Percentiles rank a stretch among this genome's conserved stretches.
Conservation (phyloP, 1,140 invertebrate species). For the Druon quercuslanigerum region DNA sequence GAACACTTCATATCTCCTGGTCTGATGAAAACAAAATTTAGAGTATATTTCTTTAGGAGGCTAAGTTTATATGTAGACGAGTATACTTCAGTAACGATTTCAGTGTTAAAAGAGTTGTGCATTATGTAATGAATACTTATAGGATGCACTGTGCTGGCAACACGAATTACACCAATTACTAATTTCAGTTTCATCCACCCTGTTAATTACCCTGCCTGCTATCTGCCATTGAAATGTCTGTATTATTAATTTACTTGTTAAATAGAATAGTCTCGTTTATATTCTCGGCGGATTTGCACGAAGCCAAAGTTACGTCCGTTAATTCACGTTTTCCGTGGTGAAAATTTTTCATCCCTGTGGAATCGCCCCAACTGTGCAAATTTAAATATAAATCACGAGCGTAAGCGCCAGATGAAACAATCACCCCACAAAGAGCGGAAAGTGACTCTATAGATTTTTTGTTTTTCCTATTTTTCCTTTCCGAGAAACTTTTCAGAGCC, state of each 20-base stretch:
- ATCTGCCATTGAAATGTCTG: constrained; percentile 44
- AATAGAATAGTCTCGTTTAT: constrained; percentile 52
- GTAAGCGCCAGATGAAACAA: constrained; percentile 28
- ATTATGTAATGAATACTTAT: neutral
- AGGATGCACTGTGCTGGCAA: constrained; percentile 31
- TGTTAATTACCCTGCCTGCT: constrained; percentile 51
- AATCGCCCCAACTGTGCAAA: constrained; percentile 20
- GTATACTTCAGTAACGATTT: neutral
- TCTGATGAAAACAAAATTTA: too few relatives aligned
- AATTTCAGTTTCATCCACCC: constrained; percentile 55
- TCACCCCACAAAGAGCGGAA: neutral
- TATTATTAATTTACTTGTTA: constrained; percentile 56
- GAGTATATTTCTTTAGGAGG: too few relatives aligned
- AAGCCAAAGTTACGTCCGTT: constrained; percentile 39
- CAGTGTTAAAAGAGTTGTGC: neutral
- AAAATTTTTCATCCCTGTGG: constrained; percentile 28
- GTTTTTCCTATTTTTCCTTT: neutral
- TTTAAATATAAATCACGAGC: constrained; percentile 29
- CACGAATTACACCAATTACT: constrained; percentile 55
- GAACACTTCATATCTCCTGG: too few relatives aligned
- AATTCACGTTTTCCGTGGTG: constrained; percentile 14
- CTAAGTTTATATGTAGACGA: too few relatives aligned
- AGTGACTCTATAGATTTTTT: neutral
- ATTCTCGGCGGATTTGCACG: constrained; percentile 52
- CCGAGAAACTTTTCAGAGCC: neutral